A percentile compares a stretch with the other conserved stretches of the same genome.
These are phyloP conservation scores for Lissocephala sabroskyi DNA, from an alignment of 2,888 invertebrate species.

Conservation along the genomic window DNA sequence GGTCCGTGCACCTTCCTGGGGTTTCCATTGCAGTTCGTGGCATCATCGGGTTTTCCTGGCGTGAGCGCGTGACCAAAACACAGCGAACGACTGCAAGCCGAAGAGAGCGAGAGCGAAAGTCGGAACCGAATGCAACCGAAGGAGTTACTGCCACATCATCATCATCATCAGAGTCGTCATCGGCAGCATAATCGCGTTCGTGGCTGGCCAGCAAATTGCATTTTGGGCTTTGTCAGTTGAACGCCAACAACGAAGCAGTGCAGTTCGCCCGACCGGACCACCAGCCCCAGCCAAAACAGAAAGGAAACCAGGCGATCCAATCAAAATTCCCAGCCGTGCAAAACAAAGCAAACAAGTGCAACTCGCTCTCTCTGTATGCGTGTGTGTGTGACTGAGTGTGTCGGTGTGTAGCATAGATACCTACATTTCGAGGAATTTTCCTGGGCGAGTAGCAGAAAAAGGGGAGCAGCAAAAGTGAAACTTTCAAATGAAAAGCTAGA, in stretches of 20 bases:
- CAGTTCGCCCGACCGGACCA: conserved; percentile 43
- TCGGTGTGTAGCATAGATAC: conserved; percentile 47
- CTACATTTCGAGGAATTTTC: conserved; percentile 21
- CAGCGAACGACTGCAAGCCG: neutral
- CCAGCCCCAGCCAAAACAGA: conserved; percentile 14
- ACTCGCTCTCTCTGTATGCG: conserved; percentile 8
- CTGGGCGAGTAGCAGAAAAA: no score
- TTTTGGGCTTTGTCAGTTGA: conserved; percentile 52
- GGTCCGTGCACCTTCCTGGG: conserved; percentile 16
- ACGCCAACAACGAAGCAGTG: conserved; percentile 63
- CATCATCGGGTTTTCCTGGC: conserved; percentile 32
- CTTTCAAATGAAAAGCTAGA: neutral
- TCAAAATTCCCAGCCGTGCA: neutral
- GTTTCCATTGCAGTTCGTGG: conserved; percentile 33
- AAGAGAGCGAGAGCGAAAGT: conserved; percentile 17
- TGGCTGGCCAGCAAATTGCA: conserved; percentile 38
- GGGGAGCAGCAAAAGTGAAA: no score
- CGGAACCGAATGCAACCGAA: conserved; percentile 28
- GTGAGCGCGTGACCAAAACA: conserved; percentile 48
- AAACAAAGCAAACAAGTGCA: conserved; percentile 40
- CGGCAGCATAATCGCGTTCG: conserved; percentile 46
- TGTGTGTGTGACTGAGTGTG: conserved; percentile 11
- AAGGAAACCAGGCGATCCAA: conserved; percentile 4
- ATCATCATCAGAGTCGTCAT: conserved; percentile 21
- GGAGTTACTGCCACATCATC: conserved; percentile 40